Percentiles rank a stretch among this genome's conserved stretches.
Evolutionary conservation across 2,113 vertebrate genomes (phyloP).

Genomic region (Rhombomys opimus): DNA sequence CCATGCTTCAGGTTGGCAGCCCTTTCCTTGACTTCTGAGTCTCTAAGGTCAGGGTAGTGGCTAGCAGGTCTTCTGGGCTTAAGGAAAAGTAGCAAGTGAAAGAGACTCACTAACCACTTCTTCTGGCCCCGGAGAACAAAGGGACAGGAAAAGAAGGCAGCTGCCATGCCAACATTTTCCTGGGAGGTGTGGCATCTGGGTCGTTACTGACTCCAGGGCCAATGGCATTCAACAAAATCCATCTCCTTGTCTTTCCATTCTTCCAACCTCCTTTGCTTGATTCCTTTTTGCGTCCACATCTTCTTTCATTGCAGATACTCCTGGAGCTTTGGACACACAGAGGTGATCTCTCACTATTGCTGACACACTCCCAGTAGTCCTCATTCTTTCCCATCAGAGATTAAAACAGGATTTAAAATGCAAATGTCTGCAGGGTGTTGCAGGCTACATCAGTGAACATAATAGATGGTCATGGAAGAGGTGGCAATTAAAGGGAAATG

Average conservation of each 20-base stretch:
- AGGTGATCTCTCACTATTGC: not conserved
- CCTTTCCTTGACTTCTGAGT: not conserved
- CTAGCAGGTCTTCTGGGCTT: not conserved
- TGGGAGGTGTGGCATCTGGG: not conserved
- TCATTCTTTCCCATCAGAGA: not conserved
- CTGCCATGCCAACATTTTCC: slow-evolving; percentile 52
- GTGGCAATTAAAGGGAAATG: not conserved
- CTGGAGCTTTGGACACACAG: not conserved
- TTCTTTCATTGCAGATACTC: slow-evolving; percentile 14
- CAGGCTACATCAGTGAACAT: slow-evolving; percentile 8
- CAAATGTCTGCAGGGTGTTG: not conserved
- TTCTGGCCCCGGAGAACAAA: slow-evolving; percentile 9
- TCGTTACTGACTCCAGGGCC: not conserved
- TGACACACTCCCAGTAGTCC: not conserved
- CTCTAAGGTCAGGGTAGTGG: not conserved
- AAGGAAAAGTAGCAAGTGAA: not conserved
- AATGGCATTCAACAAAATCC: not conserved
- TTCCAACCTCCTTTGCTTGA: not conserved
- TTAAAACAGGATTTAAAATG: not conserved
- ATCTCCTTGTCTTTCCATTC: not conserved
- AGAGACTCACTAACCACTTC: not conserved
- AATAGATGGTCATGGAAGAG: not conserved
- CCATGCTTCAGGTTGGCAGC: not conserved
- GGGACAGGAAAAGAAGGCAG: not conserved
- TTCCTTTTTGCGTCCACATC: not conserved